Percentiles rank a stretch among this genome's conserved stretches.
phyloP scores from a whole-genome alignment of 2,113 vertebrate species.

The Electrona antarctica region DNA sequence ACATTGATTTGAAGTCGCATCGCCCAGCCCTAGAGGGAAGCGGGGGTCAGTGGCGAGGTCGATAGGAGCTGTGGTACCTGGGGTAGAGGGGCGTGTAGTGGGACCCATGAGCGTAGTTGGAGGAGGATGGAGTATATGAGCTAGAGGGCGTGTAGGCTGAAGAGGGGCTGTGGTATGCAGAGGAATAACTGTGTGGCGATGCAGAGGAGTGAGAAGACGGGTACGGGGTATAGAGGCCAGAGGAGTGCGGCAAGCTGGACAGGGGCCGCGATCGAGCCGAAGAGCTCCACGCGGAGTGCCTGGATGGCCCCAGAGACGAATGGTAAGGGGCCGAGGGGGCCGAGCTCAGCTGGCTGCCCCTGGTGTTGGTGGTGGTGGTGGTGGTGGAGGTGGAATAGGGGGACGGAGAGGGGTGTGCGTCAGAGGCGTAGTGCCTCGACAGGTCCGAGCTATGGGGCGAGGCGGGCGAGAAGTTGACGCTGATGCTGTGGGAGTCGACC shows the following conservation, averaged over 20 bases:
- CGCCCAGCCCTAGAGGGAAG: neutral
- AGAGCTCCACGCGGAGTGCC: constrained; percentile 70
- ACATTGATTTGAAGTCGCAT: no score
- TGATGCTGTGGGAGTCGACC: constrained; percentile 72
- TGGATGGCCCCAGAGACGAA: constrained; percentile 57
- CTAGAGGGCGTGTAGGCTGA: constrained; percentile 52
- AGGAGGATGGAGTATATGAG: constrained; percentile 49
- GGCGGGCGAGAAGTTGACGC: constrained; percentile 49
- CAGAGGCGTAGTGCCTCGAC: constrained; percentile 49
- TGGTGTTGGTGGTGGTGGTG: constrained; percentile 17
- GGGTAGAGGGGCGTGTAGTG: constrained; percentile 72
- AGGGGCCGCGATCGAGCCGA: constrained; percentile 68
- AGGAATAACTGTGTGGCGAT: constrained; percentile 51
- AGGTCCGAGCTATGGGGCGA: constrained; percentile 46
- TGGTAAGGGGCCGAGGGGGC: constrained; percentile 69
- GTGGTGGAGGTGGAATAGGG: constrained; percentile 17
- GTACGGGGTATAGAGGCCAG: constrained; percentile 52
- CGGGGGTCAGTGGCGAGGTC: constrained; percentile 68
- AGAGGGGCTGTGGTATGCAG: constrained; percentile 53
- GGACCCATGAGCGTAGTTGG: constrained; percentile 64
- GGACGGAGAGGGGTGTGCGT: constrained; percentile 41
- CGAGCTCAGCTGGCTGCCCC: constrained; percentile 58
- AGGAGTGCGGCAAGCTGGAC: constrained; percentile 59
- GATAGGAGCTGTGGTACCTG: constrained; percentile 73
- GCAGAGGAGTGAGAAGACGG: constrained; percentile 36